Evolutionary conservation across 2,113 vertebrate genomes (phyloP).

Genomic region (Pteronura brasiliensis): DNA sequence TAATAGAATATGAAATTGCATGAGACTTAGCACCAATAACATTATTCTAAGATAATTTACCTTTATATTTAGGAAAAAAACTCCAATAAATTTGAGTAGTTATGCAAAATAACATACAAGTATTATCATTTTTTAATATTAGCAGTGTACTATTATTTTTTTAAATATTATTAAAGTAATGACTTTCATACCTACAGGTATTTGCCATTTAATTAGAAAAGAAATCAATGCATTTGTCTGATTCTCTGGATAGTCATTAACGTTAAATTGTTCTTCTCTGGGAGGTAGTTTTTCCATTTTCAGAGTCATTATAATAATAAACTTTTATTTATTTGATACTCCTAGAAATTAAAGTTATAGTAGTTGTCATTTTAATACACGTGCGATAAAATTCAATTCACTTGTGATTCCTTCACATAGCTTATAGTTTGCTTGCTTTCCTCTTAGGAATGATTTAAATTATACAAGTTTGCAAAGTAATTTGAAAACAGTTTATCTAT

Average conservation of each 20-base stretch:
- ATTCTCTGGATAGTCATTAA: conserved; percentile 12
- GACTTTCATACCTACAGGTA: background rate
- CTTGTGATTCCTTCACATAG: background rate
- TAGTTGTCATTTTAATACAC: background rate
- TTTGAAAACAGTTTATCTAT: background rate
- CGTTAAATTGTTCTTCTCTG: conserved; percentile 25
- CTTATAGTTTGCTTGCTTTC: background rate
- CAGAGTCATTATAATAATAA: background rate
- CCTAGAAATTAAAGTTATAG: conserved; percentile 14
- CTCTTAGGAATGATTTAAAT: background rate
- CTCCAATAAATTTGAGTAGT: background rate
- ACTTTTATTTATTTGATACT: conserved; percentile 18
- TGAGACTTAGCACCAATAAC: background rate
- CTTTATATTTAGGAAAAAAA: background rate
- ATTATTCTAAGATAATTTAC: background rate
- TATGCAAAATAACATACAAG: background rate
- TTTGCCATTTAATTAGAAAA: background rate
- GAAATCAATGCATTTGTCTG: background rate
- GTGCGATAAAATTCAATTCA: conserved; percentile 24
- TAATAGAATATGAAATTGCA: background rate
- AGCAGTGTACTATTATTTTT: background rate
- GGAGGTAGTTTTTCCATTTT: background rate
- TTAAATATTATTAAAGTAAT: background rate
- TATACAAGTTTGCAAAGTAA: background rate
- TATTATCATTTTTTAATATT: background rate